phyloP scores from a whole-genome alignment of 2,797 vertebrate genomes.

The Rhinatrema bivittatum region DNA sequence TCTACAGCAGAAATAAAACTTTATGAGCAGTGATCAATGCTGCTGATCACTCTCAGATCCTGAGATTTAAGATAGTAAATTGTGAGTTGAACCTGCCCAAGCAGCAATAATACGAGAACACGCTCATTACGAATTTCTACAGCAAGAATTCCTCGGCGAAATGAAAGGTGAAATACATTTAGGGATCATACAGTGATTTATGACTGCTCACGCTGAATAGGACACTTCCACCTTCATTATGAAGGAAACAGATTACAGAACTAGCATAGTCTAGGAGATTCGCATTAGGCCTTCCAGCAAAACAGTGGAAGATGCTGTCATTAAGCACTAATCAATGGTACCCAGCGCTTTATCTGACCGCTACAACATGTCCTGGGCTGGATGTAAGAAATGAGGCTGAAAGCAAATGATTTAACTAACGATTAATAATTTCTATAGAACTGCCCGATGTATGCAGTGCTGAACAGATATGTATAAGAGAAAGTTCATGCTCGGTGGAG shows the following conservation, averaged over 20 bases:
- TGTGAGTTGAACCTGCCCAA: slow-evolving; percentile 3
- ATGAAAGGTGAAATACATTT: too few species aligned
- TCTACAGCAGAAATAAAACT: background rate
- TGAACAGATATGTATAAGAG: too few species aligned
- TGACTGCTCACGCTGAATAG: slow-evolving; percentile 20
- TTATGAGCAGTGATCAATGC: background rate
- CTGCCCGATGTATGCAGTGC: too few species aligned
- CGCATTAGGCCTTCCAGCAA: background rate
- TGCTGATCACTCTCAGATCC: background rate
- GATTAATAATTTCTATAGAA: too few species aligned
- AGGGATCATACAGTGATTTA: too few species aligned
- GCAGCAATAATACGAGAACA: background rate
- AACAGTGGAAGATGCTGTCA: too few species aligned
- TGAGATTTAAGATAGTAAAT: background rate
- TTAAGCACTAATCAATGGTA: too few species aligned
- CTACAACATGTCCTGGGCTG: too few species aligned
- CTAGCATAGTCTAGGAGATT: background rate
- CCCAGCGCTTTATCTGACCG: too few species aligned
- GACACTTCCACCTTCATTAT: slow-evolving; percentile 10
- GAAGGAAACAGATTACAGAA: background rate
- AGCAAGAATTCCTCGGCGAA: slow-evolving; percentile 11
- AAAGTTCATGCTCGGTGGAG: too few species aligned
- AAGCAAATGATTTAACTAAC: too few species aligned
- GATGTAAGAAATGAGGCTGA: too few species aligned
- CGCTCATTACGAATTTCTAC: background rate